Base-by-base conservation (phyloP, 2,797 vertebrate species). In the Calcarius lapponicus region DNA sequence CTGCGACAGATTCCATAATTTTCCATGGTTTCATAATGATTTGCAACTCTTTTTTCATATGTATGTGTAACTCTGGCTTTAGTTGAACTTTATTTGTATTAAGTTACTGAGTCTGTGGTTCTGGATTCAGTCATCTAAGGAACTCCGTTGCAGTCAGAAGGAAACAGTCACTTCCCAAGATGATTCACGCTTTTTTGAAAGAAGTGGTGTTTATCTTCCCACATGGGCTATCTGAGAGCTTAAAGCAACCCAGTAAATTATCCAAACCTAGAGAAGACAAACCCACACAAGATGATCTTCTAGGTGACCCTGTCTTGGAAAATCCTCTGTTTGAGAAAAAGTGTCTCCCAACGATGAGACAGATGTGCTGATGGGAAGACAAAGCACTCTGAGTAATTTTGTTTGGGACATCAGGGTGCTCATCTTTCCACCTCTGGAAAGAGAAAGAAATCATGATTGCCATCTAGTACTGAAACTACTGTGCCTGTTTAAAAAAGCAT, bases 201-300 rank as follows among this genome's bases (percentile, higher is more conserved):
- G 18, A 92, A 58, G 43, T 50, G 58, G 22, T 29, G 13, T 53
- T 88, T 70, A 9, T 56, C 53, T 80, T 82, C 43, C 36, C 26
- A 3, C 16, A 29, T 0, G 0, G 50, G 42, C 24, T 74, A 62
- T 16, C 8, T 0, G 0, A 89, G 31, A 74, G 17, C 17, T 40
- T 66, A 62, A 83, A 88, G 36, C 22, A 73, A 43, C 1, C 7
- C 36, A 70, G n/a, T 32, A 40, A 43, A 7, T 71, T 8, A 24
- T 26, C 40, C 16, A 2, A 19, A 13, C 31, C 36, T 47, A 22
- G 12, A 69, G 34, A 87, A 81, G 11, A 75, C 8, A 87, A 80
- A 54, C 14, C 9, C 43, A 70, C 5, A 6, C 12, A 42, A 34
- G 47, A 32, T 50, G 20, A 56, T 71, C 25, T 71, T 75, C 42